Evolutionary conservation across 2,797 vertebrate species (phyloP).

Genomic region (Momotus momota): DNA sequence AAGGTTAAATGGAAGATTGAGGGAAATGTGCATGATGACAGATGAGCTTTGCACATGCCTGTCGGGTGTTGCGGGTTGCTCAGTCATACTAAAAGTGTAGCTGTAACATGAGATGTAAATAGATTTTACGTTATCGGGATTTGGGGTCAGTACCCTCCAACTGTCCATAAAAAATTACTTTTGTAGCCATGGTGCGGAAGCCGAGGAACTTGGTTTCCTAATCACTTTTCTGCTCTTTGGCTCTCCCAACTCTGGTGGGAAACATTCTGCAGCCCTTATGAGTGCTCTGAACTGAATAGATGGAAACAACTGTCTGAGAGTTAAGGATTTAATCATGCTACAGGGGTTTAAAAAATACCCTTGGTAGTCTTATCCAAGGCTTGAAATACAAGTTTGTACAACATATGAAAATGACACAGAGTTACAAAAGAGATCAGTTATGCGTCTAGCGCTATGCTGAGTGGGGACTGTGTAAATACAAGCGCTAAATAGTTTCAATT

Average conservation of each 20-base stretch:
- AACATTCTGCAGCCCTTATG: background rate
- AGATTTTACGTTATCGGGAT: background rate
- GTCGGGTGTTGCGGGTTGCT: background rate
- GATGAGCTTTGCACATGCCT: background rate
- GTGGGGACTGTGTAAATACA: background rate
- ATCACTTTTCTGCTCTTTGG: background rate
- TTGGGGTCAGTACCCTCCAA: constrained; percentile 17
- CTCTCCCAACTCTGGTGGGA: background rate
- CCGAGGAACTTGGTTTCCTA: background rate
- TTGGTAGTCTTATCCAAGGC: background rate
- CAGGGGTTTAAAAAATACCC: constrained; percentile 1
- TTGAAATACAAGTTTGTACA: background rate
- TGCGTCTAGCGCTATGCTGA: background rate
- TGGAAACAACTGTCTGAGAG: background rate
- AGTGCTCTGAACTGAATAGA: background rate
- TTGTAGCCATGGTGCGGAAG: background rate
- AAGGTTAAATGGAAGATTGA: constrained; percentile 25
- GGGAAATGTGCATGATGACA: background rate
- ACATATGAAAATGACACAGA: background rate
- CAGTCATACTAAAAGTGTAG: background rate
- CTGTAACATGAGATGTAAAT: constrained; percentile 1
- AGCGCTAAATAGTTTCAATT: constrained; percentile 22
- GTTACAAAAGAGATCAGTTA: background rate
- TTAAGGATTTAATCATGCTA: background rate
- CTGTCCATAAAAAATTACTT: background rate